Evolutionary conservation across 2,113 vertebrate genomes (phyloP), one percentile per base, ranked within the genome.

Genomic region (Verasper variegatus): DNA sequence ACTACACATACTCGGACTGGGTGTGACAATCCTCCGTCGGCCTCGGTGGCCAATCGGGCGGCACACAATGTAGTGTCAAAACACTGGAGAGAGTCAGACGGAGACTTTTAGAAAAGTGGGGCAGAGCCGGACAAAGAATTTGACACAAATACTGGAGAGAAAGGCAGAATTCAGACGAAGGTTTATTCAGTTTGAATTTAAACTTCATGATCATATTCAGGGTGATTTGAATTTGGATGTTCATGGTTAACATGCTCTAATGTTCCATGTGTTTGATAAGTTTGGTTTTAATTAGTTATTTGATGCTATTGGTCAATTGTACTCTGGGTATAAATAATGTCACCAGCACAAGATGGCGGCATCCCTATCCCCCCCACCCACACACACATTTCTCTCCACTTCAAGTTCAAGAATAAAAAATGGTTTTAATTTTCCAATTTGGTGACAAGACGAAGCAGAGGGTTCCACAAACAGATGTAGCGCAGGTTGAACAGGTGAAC

Each of bases 61-160:
- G 76, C 78, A 14, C 86, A 88, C 75, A 81, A 81, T 70, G 80
- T 78, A 42, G 60, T 58, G 88, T 78, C 80, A 83, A 85, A 82
- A 85, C 82, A 87, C 81, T 61, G 80, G 75, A 84, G 69, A 74
- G 71, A 72, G 75, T 74, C 61, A 24, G 1, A 21, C 27, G 13
- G 62, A 52, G 68, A 57, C 49, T 68, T 68, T 42, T 15, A 37
- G 65, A 20, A 90, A 89, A 88, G 71, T 88, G 84, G 88, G 86
- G 83, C 83, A 89, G 42, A 82, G 77, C 70, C 26, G 9, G 65
- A 84, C 63, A 81, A 81, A 80, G 85, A 79, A 66, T 74, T 5
- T 70, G 69, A 74, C 55, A 74, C 55, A 62, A 80, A 81, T 61
- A 60, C 68, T 13, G 14, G 47, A 51, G n/a, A 15, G 42, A 2